Evolutionary conservation across 2,797 vertebrate species (phyloP), one percentile per base, ranked within the genome.

Genomic region (Thalassophryne amazonica): DNA sequence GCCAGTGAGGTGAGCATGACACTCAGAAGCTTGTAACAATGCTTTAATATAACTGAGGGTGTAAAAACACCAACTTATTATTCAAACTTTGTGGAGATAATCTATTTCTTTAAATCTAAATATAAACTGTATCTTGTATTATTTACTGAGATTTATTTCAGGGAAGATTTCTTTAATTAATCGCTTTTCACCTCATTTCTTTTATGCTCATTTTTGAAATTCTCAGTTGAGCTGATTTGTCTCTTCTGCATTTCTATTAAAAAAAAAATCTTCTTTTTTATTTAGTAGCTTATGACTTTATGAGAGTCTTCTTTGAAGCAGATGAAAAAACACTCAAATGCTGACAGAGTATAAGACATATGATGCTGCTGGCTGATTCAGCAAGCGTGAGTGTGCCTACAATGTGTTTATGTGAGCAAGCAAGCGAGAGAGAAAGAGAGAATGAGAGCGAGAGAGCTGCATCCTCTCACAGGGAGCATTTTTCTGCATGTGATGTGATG

Each of bases 401-500:
- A 30, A 25, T 27, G 24, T 37, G 11, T 49, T 22, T 42, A 7
- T 37, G 12, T 45, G 32, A 41, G 17, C 28, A 37, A 34, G 31
- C 31, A 20, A 30, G 27, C 46, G 22, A n/a, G 7, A 35, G 22
- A 9, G 7, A 48, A 31, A 36, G 24, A 32, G 33, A 23, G 10
- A 40, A 34, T 47, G 30, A 39, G 49, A 38, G 30, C 25, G 22
- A 18, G 20, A 53, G 67, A 72, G 66, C 70, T 65, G 66, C 28
- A 57, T 54, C 35, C 45, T 66, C 60, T 45, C 41, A 2, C 54
- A 45, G 28, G 62, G 42, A 46, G n/a, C 25, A 31, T 61, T 58
- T 80, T 84, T 61, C 61, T 73, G 65, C 25, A 37, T 15, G 29
- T 31, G 61, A 64, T 55, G 62, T 34, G 37, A 56, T 34, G 39